Evolutionary conservation across 2,797 vertebrate genomes (phyloP).

Genomic region (Platyrinchus mystaceus): DNA sequence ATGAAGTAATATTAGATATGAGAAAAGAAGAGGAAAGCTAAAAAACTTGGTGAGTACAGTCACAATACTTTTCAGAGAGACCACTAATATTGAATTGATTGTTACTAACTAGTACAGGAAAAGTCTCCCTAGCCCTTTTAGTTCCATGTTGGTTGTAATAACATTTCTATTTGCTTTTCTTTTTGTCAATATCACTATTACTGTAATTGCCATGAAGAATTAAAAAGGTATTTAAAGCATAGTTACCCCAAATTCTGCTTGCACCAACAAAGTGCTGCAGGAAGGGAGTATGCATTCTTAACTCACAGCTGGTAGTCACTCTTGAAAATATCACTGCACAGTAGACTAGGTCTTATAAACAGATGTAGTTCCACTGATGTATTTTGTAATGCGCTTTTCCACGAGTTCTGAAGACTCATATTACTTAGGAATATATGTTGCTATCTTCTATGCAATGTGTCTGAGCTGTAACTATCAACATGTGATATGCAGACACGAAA

Average conservation of each 20-base stretch:
- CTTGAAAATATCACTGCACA: neutral
- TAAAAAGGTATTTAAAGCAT: neutral
- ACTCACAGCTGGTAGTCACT: neutral
- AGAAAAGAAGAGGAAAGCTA: neutral
- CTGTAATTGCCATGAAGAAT: neutral
- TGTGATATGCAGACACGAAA: neutral
- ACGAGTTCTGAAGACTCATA: neutral
- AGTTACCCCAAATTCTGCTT: neutral
- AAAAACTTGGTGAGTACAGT: neutral
- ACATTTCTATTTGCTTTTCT: slow-evolving; percentile 5
- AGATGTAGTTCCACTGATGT: neutral
- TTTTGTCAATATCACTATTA: neutral
- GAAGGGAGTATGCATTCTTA: neutral
- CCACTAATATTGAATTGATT: neutral
- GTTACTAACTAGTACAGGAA: neutral
- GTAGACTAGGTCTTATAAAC: neutral
- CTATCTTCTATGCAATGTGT: neutral
- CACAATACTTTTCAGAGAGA: neutral
- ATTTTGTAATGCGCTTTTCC: neutral
- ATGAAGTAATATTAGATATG: neutral
- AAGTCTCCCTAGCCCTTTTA: neutral
- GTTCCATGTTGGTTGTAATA: neutral
- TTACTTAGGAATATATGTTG: neutral
- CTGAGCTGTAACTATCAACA: neutral
- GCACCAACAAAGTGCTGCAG: neutral